Evolutionary conservation across 2,797 vertebrate genomes (phyloP), one percentile per base, ranked within the genome.

Genomic region (Chiloscyllium punctatum): DNA sequence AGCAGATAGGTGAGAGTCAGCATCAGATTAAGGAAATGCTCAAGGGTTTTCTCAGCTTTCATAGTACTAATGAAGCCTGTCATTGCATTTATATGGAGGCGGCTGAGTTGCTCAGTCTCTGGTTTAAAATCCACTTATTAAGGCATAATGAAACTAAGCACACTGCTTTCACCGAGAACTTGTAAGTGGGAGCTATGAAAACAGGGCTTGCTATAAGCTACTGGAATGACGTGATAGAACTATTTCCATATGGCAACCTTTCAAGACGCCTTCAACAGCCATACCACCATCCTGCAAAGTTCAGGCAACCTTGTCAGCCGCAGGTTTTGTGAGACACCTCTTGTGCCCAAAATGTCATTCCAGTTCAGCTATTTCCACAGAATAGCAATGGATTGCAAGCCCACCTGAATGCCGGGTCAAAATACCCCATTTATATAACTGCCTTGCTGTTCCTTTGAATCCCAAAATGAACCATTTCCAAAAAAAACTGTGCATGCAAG

Each of bases 101-200:
- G 48, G 68, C 94, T 95, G 94, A 95, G 33, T 95, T 95, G 94
- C 71, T 95, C 94, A 95, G 94, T 77, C 94, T 95, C 71, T 77
- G 94, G 71, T 95, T 95, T 95, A 95, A 95, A 95, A 95, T 95
- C 94, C 94, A 95, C 94, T 95, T 95, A 95, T 95, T 95, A 95
- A 95, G 71, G 94, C 94, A 74, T 95, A 95, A 95, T 95, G 94
- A 95, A 95, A 95, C 94, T 95, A 95, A 95, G 94, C 94, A 74
- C 94, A 53, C 69, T 94, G 94, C 94, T 74, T 74, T 74, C 71
- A 13, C 71, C 18, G 71, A 74, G 94, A 95, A 95, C 69, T 95
- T 95, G 94, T 94, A 72, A 94, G 92, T 53, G 94, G 48, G 69
- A 95, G 27, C 94, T 95, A 74, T 95, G 94, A 95, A 95, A 95